phyloP scores from a whole-genome alignment of 2,113 vertebrate species.

The Leptosomus discolor region DNA sequence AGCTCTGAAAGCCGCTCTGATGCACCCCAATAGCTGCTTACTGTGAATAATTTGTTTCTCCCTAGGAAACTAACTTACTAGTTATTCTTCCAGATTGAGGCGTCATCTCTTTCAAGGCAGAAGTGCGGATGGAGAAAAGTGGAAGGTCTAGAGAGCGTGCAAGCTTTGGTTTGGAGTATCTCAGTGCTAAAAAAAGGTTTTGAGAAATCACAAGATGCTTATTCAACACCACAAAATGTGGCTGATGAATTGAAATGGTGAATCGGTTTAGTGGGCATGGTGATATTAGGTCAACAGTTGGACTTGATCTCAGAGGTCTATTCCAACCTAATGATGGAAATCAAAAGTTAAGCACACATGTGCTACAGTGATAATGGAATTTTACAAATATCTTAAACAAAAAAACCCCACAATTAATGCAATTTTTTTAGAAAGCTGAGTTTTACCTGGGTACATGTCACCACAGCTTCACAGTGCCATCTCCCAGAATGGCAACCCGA shows the following conservation, averaged over 20 bases:
- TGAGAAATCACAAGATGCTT: neutral
- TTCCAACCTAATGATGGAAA: neutral
- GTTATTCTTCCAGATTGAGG: neutral
- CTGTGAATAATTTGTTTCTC: neutral
- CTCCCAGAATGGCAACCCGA: neutral
- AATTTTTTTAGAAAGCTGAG: neutral
- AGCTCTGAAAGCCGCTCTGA: neutral
- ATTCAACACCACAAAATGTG: neutral
- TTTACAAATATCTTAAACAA: neutral
- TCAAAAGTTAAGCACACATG: accelerated
- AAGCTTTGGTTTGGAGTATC: neutral
- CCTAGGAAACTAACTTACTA: neutral
- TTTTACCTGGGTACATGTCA: neutral
- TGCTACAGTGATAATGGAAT: neutral
- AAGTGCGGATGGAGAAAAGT: neutral
- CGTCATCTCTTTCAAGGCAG: neutral
- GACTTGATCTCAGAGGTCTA: too few relatives aligned
- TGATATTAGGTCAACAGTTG: too few relatives aligned
- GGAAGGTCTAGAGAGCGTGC: neutral
- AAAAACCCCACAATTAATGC: neutral
- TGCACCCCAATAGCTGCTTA: neutral
- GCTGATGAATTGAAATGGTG: accelerated
- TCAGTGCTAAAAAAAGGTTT: neutral
- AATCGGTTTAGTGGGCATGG: too few relatives aligned
- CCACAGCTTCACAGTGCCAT: neutral